A percentile compares a stretch with the other conserved stretches of the same genome.
Conservation (phyloP, 2,113 vertebrate species). For the Herpetotheres cachinnans region DNA sequence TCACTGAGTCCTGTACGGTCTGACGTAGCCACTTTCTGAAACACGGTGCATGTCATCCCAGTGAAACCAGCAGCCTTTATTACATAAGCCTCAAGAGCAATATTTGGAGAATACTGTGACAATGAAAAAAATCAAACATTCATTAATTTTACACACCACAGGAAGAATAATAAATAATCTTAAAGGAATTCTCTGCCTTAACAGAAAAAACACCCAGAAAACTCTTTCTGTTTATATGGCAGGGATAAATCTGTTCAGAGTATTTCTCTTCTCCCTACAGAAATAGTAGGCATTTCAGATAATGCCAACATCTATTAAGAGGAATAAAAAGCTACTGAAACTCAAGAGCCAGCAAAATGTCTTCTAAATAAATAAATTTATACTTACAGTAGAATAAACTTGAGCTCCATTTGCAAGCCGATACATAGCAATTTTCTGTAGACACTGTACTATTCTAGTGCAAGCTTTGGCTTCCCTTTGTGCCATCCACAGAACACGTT, state of each 20-base stretch:
- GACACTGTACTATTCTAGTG: conserved; percentile 87
- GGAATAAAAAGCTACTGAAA: neutral
- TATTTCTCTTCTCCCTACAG: neutral
- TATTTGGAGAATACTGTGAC: conserved; percentile 90
- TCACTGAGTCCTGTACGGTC: conserved; percentile 81
- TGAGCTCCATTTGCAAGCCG: conserved; percentile 85
- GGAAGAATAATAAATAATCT: neutral
- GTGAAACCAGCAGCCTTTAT: conserved; percentile 88
- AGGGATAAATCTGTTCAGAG: neutral
- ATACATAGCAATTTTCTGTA: conserved; percentile 86
- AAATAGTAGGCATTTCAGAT: neutral
- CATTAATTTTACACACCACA: neutral
- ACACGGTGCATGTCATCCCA: conserved; percentile 94
- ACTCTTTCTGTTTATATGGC: neutral
- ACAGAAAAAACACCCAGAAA: neutral
- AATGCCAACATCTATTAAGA: neutral
- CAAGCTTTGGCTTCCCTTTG: conserved; percentile 91
- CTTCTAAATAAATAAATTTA: neutral
- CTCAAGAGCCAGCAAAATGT: neutral
- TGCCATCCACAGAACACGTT: conserved; percentile 90
- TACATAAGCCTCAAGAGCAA: conserved; percentile 91
- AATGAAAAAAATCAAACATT: conserved; percentile 31
- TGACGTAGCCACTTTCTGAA: conserved; percentile 84
- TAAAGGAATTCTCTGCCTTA: neutral
- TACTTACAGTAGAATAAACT: conserved; percentile 88